Evolutionary conservation across 2,888 invertebrate species (phyloP), one percentile per base, ranked within the genome.

Genomic region (Drosophila macrospina): DNA sequence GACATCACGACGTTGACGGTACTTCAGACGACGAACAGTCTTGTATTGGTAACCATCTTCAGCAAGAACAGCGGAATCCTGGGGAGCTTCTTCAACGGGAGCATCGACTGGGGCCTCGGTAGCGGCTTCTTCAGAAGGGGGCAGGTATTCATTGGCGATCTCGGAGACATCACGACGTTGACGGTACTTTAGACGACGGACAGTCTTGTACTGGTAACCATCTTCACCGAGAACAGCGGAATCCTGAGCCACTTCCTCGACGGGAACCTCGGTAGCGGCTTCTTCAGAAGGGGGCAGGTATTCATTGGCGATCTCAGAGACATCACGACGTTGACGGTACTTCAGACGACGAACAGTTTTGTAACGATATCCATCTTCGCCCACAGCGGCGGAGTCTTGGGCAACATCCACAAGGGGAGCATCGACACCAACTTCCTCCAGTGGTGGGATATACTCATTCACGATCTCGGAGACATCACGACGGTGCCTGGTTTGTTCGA

Each of bases 401-500:
- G 71, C 70, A 24, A 65, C 42, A 6, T 78, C 67, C 57, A 24
- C 70, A 15, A 56, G 8, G 8, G 68, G 57, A 41, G 54, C 52
- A 39, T 69, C 72, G 39, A 57, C 41, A 6, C 48, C 74, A 74
- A 75, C 83, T 69, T 61, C 75, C 44, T 78, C 85, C 42, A 41
- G 24, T 32, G 88, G 88, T 52, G 90, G 88, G 36, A 90, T 52
- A 48, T 90, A 88, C 68, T 89, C 89, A 56, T 86, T 75, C 30
- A 72, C 82, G 48, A 83, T 66, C 47, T 85, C 89, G 5, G 82
- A 74, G 24, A 89, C 89, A 81, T 90, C 91, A 54, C 89, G 82
- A 74, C 89, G 89, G 65, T 89, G 86, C 75, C 90, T 89, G 80
- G 80, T 61, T 77, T 87, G 89, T 81, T 90, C 84, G 76, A 83